Evolutionary conservation across 2,888 invertebrate species (phyloP), one percentile per base, ranked within the genome.

Genomic region (Cremastobaeus sp.): DNA sequence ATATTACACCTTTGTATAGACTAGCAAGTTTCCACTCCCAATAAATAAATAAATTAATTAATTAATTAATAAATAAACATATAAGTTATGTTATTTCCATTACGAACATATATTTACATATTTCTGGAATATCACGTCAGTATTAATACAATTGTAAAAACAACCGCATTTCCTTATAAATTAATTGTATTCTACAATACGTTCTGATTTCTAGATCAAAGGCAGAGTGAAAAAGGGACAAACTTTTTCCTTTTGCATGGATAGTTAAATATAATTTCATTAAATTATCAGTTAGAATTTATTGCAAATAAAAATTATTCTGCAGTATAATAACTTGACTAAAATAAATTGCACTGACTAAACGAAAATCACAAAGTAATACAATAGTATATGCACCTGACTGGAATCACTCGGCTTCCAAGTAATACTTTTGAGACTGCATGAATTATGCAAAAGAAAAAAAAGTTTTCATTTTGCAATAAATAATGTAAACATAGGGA

Each of bases 331-430:
- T 76, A 78, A 68, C 80, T 81, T 60, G 55, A 76, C 54, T 77
- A 68, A 75, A 80, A 76, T 80, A 82, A 80, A 85, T 85, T 85
- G 85, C 85, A 85, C 85, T 82, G 79, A 78, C n/a, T 81, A 69
- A 78, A 73, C 3, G 77, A 50, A 52, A 73, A 78, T 80, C 75
- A 76, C 78, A 80, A 78, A 59, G 3, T 20, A 43, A 52, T 15
- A 18, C 4, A 9, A 5, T 28, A 34, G 8, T 3, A 21, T 43
- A 32, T 55, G 45, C 59, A 45, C 35, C 17, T 34, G 5, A 30
- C 18, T 60, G 41, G 25, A 50, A 48, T 62, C 25, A 39, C 25
- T 52, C 11, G 25, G 15, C 2, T 50, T 28, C 14, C 39, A 50
- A 62, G 30, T 11, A 32, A 45, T 39, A 35, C 25, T 15, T 25